Evolutionary conservation across 2,888 invertebrate genomes (phyloP).

Genomic region (Escarpia spicata): DNA sequence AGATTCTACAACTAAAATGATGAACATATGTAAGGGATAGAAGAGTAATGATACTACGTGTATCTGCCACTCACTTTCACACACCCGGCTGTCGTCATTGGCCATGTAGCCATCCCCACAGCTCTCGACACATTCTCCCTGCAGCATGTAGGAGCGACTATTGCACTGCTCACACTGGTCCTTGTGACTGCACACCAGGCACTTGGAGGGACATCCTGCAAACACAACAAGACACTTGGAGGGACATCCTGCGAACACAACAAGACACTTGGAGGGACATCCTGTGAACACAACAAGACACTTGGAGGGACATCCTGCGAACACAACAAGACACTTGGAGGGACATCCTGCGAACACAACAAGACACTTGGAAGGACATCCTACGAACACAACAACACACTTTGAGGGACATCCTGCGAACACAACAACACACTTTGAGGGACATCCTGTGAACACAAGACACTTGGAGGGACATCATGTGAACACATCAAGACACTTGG

Average conservation of each 20-base stretch:
- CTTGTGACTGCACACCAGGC: constrained; percentile 46
- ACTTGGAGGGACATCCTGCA: constrained; percentile 49
- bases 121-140: constrained; percentile 45
- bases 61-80: constrained; percentile 45
- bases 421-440: too few species aligned
- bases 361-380: not conserved
- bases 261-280: not conserved
- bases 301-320: not conserved
- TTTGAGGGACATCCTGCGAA: not conserved
- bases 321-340: not conserved
- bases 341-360: not conserved
- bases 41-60: not conserved
- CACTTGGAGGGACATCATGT: too few species aligned
- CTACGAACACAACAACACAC: not conserved
- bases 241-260: not conserved
- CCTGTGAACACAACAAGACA: not conserved
- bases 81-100: constrained; percentile 42
- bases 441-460: too few species aligned
- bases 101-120: constrained; percentile 48
- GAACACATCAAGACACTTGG: too few species aligned
- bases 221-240: constrained; percentile 23
- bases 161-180: constrained; percentile 49
- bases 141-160: constrained; percentile 44
- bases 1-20: not conserved
- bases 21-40: not conserved